Percentiles rank a stretch among this genome's conserved stretches.
Evolutionary conservation across 2,113 vertebrate species (phyloP).

Genomic region (Bubo blakistoni): DNA sequence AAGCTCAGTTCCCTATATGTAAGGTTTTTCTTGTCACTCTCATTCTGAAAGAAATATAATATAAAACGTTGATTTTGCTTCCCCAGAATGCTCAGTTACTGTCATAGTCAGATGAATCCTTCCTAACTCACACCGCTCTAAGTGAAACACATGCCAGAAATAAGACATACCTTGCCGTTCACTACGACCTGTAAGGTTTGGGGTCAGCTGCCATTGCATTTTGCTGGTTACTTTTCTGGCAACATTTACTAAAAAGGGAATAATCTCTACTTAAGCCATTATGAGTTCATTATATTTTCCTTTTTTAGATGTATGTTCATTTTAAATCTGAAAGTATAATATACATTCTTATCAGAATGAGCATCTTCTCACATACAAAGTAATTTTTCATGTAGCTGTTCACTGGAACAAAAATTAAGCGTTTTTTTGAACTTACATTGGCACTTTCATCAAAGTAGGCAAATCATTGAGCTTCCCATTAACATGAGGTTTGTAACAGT

Average conservation of each 20-base stretch:
- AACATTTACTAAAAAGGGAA: background rate
- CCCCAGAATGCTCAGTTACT: background rate
- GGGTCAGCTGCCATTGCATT: background rate
- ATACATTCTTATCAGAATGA: background rate
- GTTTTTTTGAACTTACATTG: background rate
- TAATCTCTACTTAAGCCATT: background rate
- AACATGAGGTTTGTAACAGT: background rate
- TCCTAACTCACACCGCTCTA: background rate
- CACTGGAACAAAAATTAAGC: background rate
- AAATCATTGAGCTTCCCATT: background rate
- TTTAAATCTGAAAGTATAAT: background rate
- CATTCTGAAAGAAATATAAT: background rate
- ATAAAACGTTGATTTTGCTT: background rate
- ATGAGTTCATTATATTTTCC: background rate
- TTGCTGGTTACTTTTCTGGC: background rate
- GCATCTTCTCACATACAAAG: background rate
- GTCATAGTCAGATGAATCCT: background rate
- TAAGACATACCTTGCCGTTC: background rate
- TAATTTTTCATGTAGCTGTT: background rate
- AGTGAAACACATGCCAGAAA: background rate
- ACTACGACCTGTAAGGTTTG: background rate
- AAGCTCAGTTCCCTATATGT: background rate
- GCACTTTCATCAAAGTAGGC: background rate
- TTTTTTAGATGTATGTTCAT: background rate
- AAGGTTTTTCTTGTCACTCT: background rate